Base-by-base conservation (phyloP, 2,888 invertebrate species). In the Tipula vernalis region DNA sequence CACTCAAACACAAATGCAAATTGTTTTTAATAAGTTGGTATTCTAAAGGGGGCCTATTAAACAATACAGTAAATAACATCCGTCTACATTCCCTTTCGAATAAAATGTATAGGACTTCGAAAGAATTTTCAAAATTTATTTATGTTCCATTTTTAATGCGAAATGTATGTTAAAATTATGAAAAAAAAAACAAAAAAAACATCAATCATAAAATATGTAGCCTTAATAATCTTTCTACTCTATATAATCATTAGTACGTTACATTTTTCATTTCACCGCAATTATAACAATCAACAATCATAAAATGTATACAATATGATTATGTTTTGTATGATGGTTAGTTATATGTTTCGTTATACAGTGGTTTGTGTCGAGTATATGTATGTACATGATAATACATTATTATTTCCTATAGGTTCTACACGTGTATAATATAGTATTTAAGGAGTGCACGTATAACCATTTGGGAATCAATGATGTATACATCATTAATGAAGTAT, bases 401-500 rank as follows among this genome's bases (percentile, higher is more conserved):
- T 28, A 28, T 28, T 28, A 28, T 28, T 28, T 28, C 28, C 28
- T 28, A 28, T 28, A 28, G 28, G 28, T 28, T 28, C 1, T 28
- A 28, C 28, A 83, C 12, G 36, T 36, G 36, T 83, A 83, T 83
- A 83, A 28, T 28, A 28, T 28, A 2, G 28, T 12, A 83, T 84
- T 39, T 84, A 36, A 83, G 36, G 36, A 83, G 83, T 83, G 36
- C 83, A 83, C 83, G 83, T 83, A 83, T 83, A 36, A 36, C 83
- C 83, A 83, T 83, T 83, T 83, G 83, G 83, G 83, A 83, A 83
- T 83, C 83, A 83, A 83, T 83, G 83, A 83, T 83, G 83, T 83
- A 83, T 83, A 83, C 83, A 83, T 83, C 83, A 83, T 83, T 83
- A 83, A 83, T 83, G 83, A 39, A 36, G 83, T 83, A 83, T 83